Percentiles rank a stretch among this genome's conserved stretches.
Conservation (phyloP, 2,888 invertebrate species). For the Trypoxylon attenuatum region DNA sequence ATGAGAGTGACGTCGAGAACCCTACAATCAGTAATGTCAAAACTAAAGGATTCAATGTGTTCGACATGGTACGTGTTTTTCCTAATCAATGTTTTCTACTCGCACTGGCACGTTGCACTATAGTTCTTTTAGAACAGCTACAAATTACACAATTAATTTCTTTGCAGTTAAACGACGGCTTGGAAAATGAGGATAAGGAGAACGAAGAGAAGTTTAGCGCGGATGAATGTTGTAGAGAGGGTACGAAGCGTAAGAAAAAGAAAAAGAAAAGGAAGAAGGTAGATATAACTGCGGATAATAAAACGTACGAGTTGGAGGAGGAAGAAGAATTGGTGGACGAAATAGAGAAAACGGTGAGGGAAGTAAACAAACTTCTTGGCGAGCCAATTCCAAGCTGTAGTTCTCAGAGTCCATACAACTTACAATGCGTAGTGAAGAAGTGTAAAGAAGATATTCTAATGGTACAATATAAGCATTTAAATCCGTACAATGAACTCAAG, state of each 20-base stretch:
- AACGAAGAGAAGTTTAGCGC: constrained; percentile 75
- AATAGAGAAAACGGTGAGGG: constrained; percentile 80
- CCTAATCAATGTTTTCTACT: not conserved
- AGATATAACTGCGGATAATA: constrained; percentile 47
- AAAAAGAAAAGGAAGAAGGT: constrained; percentile 80
- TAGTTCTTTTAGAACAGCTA: too few relatives aligned
- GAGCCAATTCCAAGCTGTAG: constrained; percentile 74
- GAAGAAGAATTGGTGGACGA: constrained; percentile 76
- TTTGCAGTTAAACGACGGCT: constrained; percentile 80
- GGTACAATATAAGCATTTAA: constrained; percentile 83
- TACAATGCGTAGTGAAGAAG: constrained; percentile 37
- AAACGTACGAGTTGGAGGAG: constrained; percentile 41
- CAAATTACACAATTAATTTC: too few relatives aligned
- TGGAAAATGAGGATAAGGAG: constrained; percentile 81
- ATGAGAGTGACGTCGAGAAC: constrained; percentile 77
- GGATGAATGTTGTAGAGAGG: constrained; percentile 57
- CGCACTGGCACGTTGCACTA: too few relatives aligned
- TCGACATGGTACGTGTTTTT: constrained; percentile 79
- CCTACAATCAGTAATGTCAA: constrained; percentile 76
- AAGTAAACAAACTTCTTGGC: constrained; percentile 82
- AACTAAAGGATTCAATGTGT: constrained; percentile 79
- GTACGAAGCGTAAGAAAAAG: constrained; percentile 79
- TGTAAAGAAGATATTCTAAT: constrained; percentile 77
- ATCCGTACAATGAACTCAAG: constrained; percentile 87
- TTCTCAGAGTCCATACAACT: constrained; percentile 51